Evolutionary conservation across 2,888 invertebrate genomes (phyloP), one percentile per base, ranked within the genome.

Genomic region (Idaea biselata): DNA sequence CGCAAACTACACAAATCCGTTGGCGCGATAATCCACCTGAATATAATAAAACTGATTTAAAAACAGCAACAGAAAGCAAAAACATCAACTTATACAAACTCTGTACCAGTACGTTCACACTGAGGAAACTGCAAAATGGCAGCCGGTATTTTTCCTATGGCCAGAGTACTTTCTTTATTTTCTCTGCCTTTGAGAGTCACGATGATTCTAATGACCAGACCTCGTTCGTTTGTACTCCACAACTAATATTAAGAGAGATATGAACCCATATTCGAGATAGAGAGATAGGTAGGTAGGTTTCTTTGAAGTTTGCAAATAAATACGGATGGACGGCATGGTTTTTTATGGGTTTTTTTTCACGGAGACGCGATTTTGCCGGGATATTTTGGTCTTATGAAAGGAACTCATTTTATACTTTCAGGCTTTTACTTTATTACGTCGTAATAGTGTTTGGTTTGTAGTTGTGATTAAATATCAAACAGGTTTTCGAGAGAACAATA

Each of bases 61-160:
- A 44, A 44, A 44, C 62, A 33, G 53, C 58, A 16, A 63, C 60
- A 68, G 55, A 55, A 33, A 16, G 56, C 25, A 32, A 63, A 60
- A 58, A 61, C 18, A 16, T 18, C 56, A 18, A 73, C 76, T 80
- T 74, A 72, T 70, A 70, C 69, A 69, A 75, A 75, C 72, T 74
- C 78, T 44, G 44, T 44, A 11, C 44, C 11, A 44, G 44, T 44
- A 44, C 74, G 73, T 74, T 72, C 63, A 73, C 72, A 70, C 73
- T 71, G 68, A 68, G 71, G 69, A 71, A 76, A 77, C 69, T 66
- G 70, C 68, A 65, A 70, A 69, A 70, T 69, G 69, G 64, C 68
- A 65, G 64, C 44, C 59, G 62, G 65, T 56, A 65, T 58, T 65
- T 62, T 64, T 63, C 60, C 58, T 59, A 55, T 44, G 55, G 59